Evolutionary conservation across 2,113 vertebrate species (phyloP).

Genomic region (Mesocricetus auratus): DNA sequence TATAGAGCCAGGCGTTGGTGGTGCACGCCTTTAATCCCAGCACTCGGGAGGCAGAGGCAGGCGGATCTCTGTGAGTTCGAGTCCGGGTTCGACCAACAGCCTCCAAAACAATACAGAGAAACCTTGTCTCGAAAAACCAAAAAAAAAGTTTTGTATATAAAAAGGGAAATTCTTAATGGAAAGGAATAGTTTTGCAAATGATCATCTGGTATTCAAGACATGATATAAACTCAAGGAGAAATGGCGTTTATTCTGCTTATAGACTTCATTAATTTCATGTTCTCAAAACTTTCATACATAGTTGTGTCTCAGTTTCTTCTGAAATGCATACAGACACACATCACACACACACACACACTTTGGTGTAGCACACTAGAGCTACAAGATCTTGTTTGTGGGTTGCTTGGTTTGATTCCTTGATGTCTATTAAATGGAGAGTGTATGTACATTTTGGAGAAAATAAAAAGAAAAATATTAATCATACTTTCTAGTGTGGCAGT

Average conservation of each 20-base stretch:
- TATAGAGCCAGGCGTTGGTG: too few relatives aligned
- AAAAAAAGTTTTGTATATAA: too few relatives aligned
- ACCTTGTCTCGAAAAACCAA: too few relatives aligned
- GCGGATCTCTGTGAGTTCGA: too few relatives aligned
- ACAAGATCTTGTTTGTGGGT: neutral
- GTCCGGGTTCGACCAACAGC: too few relatives aligned
- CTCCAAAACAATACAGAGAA: too few relatives aligned
- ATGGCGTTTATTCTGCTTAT: neutral
- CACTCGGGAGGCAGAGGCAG: too few relatives aligned
- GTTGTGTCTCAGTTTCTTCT: neutral
- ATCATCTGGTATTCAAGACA: neutral
- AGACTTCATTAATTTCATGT: neutral
- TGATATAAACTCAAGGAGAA: slow-evolving; percentile 20
- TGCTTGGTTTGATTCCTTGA: neutral
- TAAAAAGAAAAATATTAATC: neutral
- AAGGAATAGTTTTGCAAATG: neutral
- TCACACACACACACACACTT: neutral
- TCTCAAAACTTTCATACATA: neutral
- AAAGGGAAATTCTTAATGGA: neutral
- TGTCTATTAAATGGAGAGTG: neutral
- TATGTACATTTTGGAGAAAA: neutral
- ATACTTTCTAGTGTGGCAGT: neutral
- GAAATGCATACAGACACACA: neutral
- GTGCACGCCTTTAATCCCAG: too few relatives aligned
- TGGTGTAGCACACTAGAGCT: neutral